phyloP scores from a whole-genome alignment of 2,888 invertebrate species.

The Trissolcus japonicus region DNA sequence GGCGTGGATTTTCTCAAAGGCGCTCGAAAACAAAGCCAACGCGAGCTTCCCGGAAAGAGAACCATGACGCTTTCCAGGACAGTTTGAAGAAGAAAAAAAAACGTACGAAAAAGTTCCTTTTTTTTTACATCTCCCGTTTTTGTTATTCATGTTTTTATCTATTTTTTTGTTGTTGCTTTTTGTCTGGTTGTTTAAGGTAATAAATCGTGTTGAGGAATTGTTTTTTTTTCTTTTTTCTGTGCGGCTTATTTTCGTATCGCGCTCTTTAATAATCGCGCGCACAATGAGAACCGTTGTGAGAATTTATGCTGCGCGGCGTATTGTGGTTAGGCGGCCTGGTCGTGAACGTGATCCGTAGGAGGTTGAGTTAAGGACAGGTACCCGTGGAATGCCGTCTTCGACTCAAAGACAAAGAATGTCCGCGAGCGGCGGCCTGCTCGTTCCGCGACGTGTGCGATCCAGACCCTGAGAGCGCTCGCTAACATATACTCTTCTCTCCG shows the following conservation, averaged over 20 bases:
- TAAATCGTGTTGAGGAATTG: too few relatives aligned
- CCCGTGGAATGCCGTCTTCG: conserved; percentile 70
- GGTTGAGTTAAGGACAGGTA: conserved; percentile 70
- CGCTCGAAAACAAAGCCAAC: too few relatives aligned
- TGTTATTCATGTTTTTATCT: too few relatives aligned
- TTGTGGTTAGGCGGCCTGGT: conserved; percentile 65
- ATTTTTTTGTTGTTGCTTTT: too few relatives aligned
- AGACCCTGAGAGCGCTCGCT: conserved; percentile 42
- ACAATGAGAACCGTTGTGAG: conserved; percentile 33
- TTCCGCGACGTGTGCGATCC: conserved; percentile 57
- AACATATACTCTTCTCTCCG: neutral
- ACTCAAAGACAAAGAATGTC: conserved; percentile 55
- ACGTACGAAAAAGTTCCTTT: too few relatives aligned
- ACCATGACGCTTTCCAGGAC: too few relatives aligned
- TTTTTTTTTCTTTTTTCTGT: neutral
- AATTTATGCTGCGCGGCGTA: conserved; percentile 48
- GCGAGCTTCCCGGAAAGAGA: too few relatives aligned
- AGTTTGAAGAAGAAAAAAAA: too few relatives aligned
- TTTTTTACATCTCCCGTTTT: too few relatives aligned
- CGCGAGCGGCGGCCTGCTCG: conserved; percentile 63
- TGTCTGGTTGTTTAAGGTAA: too few relatives aligned
- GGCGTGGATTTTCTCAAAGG: too few relatives aligned
- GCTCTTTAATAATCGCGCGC: conserved; percentile 2
- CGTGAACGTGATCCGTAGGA: conserved; percentile 66
- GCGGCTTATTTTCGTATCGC: neutral